Evolutionary conservation across 2,888 invertebrate species (phyloP), one percentile per base, ranked within the genome.

Genomic region (Dorcus parallelipipedus): DNA sequence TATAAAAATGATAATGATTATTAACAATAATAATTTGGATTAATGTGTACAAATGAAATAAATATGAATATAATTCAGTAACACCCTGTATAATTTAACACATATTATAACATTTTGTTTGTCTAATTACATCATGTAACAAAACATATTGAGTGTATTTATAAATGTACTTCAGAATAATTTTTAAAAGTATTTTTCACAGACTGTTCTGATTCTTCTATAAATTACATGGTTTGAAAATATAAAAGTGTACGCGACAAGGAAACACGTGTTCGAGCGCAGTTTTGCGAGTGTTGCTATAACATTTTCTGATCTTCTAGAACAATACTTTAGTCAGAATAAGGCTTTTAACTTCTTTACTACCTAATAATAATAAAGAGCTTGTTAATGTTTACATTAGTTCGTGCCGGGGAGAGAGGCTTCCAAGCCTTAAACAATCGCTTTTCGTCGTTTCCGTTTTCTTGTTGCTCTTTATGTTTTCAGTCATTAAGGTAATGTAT

Each of bases 211-310:
- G 59, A 52, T 61, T 54, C 59, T 59, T 61, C 53, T 48, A 52
- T 58, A 63, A 63, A 63, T 59, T 60, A 59, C 59, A 49, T 17
- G 52, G 53, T 52, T 56, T 54, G 55, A 51, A 57, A 60, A 61
- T 59, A 63, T 63, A 59, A 59, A 61, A 61, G 55, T 55, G 55
- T 54, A 56, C 43, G 57, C 56, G 56, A 52, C 55, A 59, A 63
- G 54, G 45, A 47, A 43, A 49, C 54, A 54, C 48, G 60, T 58
- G 52, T 49, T 57, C 54, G 54, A 52, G 49, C 49, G 54, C 52
- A 52, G 59, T 52, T 20, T 60, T 54, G 52, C 51, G 60, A 63
- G 56, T 48, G 52, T 52, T 55, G 39, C 56, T 49, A 49, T 49
- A 59, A 52, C 52, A 55, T 33, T 59, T 52, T 48, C 53, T 47